Evolutionary conservation across 2,888 invertebrate genomes (phyloP).

Genomic region (Sphaerophoria taeniata): DNA sequence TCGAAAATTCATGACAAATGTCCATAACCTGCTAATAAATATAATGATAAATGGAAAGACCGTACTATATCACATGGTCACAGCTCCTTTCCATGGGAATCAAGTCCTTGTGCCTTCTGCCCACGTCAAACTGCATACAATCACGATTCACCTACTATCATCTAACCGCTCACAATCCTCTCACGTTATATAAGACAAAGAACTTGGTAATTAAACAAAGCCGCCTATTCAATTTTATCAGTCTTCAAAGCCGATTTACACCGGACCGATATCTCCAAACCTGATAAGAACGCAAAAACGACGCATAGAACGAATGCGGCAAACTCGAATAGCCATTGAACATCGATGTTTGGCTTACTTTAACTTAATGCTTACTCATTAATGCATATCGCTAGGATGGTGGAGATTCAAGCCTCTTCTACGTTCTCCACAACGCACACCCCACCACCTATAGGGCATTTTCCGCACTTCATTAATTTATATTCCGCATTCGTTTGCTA

Average conservation of each 20-base stretch:
- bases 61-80: too few relatives aligned
- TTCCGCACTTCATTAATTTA: conserved; percentile 74
- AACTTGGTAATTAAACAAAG: conserved; percentile 65
- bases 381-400: conserved; percentile 54
- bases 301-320: neutral
- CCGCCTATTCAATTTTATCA: conserved; percentile 63
- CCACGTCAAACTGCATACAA: conserved; percentile 9
- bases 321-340: conserved; percentile 9
- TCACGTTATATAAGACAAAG: conserved; percentile 47
- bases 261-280: conserved; percentile 54
- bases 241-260: conserved; percentile 52
- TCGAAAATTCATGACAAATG: too few relatives aligned
- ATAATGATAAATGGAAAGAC: neutral
- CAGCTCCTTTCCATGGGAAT: neutral
- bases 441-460: conserved; percentile 50
- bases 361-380: conserved; percentile 68
- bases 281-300: conserved; percentile 44
- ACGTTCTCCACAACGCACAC: conserved; percentile 1
- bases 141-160: neutral
- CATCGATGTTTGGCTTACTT: conserved; percentile 12
- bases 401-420: neutral
- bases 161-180: neutral
- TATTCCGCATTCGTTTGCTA: conserved; percentile 74
- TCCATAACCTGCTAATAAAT: too few relatives aligned
- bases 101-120: neutral